Evolutionary conservation across 2,113 vertebrate species (phyloP).

Genomic region (Apodemus sylvaticus): DNA sequence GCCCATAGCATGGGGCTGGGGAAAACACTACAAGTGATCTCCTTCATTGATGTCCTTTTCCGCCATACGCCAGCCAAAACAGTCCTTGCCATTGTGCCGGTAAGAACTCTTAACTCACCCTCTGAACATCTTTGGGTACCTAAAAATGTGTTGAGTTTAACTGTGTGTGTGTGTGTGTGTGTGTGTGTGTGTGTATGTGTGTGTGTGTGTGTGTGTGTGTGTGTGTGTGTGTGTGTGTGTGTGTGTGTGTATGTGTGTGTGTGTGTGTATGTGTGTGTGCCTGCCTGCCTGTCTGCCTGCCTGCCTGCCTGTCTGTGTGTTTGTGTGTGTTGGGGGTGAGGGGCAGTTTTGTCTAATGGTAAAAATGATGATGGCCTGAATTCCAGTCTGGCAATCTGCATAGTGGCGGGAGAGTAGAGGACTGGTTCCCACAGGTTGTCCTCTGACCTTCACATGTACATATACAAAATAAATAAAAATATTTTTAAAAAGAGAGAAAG

Average conservation of each 20-base stretch:
- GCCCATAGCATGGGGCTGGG: constrained; percentile 99
- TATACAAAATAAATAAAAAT: not conserved
- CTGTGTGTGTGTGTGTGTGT: not conserved
- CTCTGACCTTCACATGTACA: not conserved
- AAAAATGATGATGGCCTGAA: not conserved
- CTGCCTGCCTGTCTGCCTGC: not conserved
- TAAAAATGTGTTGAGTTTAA: not conserved
- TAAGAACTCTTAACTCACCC: constrained; percentile 84
- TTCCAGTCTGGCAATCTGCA: too few species aligned
- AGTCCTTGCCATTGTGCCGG: constrained; percentile 97
- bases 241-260: not conserved
- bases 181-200: not conserved
- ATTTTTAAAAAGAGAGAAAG: not conserved
- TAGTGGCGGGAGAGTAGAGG: not conserved
- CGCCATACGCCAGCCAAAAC: constrained; percentile 96
- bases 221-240: not conserved
- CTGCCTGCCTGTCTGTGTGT: too few species aligned
- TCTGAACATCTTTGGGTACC: not conserved
- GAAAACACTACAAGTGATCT: constrained; percentile 98
- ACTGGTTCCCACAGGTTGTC: not conserved
- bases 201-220: not conserved
- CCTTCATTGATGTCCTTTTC: constrained; percentile 97
- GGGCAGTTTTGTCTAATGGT: not conserved
- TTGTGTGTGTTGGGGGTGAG: not conserved
- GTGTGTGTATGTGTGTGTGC: not conserved